phyloP scores from a whole-genome alignment of 2,888 invertebrate genomes.

The Allygus modestus region DNA sequence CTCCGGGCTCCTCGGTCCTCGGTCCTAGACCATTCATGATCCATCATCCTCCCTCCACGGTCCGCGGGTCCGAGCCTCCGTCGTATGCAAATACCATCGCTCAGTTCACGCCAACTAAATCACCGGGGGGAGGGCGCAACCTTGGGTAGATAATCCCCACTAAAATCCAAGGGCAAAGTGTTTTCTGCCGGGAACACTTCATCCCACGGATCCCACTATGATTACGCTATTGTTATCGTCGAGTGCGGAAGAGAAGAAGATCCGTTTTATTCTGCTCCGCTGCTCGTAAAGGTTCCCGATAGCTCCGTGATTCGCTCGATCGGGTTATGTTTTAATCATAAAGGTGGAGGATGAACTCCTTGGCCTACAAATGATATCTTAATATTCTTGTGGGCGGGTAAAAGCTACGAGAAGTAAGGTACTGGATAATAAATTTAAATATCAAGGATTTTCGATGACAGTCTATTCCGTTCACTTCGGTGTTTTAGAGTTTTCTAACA shows the following conservation, averaged over 20 bases:
- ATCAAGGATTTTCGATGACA: neutral
- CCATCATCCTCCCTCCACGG: neutral
- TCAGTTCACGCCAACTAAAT: conserved; percentile 22
- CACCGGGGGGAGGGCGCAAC: neutral
- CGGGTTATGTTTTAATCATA: neutral
- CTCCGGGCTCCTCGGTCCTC: neutral
- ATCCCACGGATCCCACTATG: conserved; percentile 26
- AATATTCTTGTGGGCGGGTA: conserved; percentile 15
- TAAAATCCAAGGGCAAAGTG: conserved; percentile 38
- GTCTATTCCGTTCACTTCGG: neutral
- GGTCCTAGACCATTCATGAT: too few species aligned
- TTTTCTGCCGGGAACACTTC: conserved; percentile 5
- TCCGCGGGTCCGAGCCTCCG: neutral
- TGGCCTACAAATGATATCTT: conserved; percentile 8
- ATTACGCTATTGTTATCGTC: conserved; percentile 40
- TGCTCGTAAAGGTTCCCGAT: neutral
- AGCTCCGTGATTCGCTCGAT: neutral
- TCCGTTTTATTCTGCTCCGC: conserved; percentile 9
- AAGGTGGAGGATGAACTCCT: neutral
- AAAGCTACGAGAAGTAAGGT: neutral
- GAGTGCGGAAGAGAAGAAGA: neutral
- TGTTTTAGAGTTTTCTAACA: too few species aligned
- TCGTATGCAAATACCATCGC: neutral
- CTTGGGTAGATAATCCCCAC: conserved; percentile 31
- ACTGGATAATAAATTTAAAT: neutral